Evolutionary conservation across 2,797 vertebrate genomes (phyloP).

Genomic region (Necrosyrtes monachus): DNA sequence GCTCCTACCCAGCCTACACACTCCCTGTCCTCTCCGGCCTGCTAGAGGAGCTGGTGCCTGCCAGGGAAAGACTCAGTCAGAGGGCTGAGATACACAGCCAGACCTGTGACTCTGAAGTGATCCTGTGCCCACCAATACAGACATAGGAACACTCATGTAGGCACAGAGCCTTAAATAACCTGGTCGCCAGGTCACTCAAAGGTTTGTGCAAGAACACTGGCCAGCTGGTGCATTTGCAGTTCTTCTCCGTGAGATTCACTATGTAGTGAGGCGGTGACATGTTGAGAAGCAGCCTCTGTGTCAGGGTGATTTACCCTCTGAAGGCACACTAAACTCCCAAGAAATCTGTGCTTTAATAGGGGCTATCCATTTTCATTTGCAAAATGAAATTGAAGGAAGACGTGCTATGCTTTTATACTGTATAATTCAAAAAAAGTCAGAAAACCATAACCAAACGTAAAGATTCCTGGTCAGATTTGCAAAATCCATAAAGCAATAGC

Average conservation of each 20-base stretch:
- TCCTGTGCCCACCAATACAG: neutral
- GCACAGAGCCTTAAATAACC: neutral
- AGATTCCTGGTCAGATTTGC: neutral
- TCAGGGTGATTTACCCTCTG: neutral
- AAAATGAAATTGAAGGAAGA: neutral
- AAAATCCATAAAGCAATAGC: neutral
- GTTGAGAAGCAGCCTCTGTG: neutral
- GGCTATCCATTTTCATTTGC: neutral
- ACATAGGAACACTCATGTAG: neutral
- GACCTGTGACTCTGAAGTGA: neutral
- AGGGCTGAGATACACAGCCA: neutral
- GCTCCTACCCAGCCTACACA: neutral
- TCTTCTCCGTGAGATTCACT: neutral
- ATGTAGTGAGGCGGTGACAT: neutral
- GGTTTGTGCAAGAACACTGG: neutral
- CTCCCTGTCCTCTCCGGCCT: neutral
- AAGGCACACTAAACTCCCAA: neutral
- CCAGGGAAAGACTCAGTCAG: neutral
- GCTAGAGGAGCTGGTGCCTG: fast-evolving
- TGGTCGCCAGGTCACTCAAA: neutral
- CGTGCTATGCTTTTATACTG: neutral
- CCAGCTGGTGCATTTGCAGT: neutral
- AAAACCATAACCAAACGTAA: neutral
- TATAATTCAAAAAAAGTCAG: neutral
- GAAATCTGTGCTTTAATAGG: neutral